These are phyloP conservation scores for Epiblema foenella DNA, from an alignment of 2,888 invertebrate species.

Conservation along the genomic window DNA sequence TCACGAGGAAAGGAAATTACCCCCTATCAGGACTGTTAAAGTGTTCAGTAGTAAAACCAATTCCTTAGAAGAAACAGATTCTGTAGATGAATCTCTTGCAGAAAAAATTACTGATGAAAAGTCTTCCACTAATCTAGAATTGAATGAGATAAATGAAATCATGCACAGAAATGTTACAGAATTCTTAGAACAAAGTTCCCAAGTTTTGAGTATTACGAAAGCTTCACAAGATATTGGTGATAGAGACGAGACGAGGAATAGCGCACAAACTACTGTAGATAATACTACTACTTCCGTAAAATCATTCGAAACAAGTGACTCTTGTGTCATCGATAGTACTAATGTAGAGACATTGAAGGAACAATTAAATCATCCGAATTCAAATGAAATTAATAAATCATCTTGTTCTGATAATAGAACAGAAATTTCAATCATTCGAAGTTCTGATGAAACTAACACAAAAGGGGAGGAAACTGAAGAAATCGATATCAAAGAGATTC, in stretches of 20 bases:
- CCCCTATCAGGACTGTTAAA: slow-evolving; percentile 85
- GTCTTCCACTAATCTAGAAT: slow-evolving; percentile 58
- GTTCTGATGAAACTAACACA: background rate
- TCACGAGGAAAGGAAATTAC: slow-evolving; percentile 88
- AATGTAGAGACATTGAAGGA: background rate
- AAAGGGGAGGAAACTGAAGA: background rate
- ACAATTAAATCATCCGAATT: background rate
- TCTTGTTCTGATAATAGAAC: background rate
- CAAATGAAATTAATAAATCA: background rate
- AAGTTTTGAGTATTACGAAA: background rate
- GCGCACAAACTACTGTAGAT: background rate
- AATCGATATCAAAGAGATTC: background rate
- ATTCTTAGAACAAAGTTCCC: background rate
- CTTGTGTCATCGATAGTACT: background rate
- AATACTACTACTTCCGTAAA: background rate
- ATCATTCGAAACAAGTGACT: background rate
- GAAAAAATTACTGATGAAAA: slow-evolving; percentile 60
- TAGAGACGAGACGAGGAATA: background rate
- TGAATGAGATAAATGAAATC: slow-evolving; percentile 15
- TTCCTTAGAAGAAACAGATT: slow-evolving; percentile 70
- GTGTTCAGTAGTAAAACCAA: slow-evolving; percentile 87
- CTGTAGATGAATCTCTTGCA: slow-evolving; percentile 48
- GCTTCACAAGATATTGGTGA: background rate
- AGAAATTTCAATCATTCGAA: background rate
- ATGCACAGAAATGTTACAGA: slow-evolving; percentile 1